These are phyloP conservation scores for Hemichromis elongatus DNA, from an alignment of 2,113 vertebrate species.

Conservation along the genomic window DNA sequence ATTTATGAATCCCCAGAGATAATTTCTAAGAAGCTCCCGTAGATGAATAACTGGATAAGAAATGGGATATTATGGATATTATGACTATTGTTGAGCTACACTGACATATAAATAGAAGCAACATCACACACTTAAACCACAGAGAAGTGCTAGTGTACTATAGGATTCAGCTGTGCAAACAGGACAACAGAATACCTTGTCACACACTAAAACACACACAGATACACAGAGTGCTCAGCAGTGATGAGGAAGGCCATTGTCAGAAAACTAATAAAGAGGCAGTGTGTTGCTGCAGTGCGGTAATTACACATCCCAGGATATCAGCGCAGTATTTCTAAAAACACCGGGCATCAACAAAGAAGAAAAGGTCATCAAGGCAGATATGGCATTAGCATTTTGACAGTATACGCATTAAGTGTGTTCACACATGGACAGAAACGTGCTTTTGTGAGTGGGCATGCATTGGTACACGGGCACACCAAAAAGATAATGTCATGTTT, in stretches of 20 bases:
- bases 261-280: slow-evolving; percentile 70
- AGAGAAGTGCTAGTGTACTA: background rate
- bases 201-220: background rate
- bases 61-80: slow-evolving; percentile 15
- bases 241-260: slow-evolving; percentile 52
- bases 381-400: slow-evolving; percentile 58
- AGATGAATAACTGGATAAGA: slow-evolving; percentile 35
- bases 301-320: slow-evolving; percentile 71
- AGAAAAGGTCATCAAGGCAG: slow-evolving; percentile 66
- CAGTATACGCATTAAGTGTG: background rate
- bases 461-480: background rate
- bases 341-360: slow-evolving; percentile 58
- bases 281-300: slow-evolving; percentile 44
- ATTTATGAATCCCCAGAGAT: slow-evolving; percentile 39
- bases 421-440: background rate
- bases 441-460: background rate
- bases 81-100: slow-evolving; percentile 12
- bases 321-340: slow-evolving; percentile 67
- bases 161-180: slow-evolving; percentile 37
- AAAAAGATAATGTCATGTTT: slow-evolving; percentile 58
- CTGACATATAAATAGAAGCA: slow-evolving; percentile 14
- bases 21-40: background rate
- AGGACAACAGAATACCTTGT: slow-evolving; percentile 7
- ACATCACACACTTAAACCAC: background rate
- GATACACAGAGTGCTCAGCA: background rate